phyloP scores from a whole-genome alignment of 2,888 invertebrate species.

The Cataglyphis albicans region DNA sequence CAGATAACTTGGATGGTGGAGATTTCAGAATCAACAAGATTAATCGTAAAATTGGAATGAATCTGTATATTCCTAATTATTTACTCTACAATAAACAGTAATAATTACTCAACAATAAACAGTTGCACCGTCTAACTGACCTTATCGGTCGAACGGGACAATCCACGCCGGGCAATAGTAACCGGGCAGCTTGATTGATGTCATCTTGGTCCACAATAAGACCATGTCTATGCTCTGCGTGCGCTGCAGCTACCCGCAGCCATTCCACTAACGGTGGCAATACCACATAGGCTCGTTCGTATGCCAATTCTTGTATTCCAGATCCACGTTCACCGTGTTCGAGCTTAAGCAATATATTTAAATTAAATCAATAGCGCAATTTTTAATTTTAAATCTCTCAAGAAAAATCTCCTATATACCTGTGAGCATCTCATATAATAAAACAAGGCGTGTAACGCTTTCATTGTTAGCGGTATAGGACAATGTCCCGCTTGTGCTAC shows the following conservation, averaged over 20 bases:
- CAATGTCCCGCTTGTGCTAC: constrained; percentile 88
- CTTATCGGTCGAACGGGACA: constrained; percentile 93
- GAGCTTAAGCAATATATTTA: constrained; percentile 85
- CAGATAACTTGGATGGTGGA: not conserved
- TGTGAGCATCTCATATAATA: constrained; percentile 97
- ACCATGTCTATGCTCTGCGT: constrained; percentile 93
- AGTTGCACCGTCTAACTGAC: constrained; percentile 80
- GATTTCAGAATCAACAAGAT: not conserved
- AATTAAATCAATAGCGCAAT: not conserved
- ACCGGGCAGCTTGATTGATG: constrained; percentile 94
- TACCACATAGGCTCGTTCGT: constrained; percentile 95
- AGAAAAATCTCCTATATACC: constrained; percentile 83
- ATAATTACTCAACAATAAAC: not conserved
- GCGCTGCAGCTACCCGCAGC: constrained; percentile 94
- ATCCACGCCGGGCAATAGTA: constrained; percentile 95
- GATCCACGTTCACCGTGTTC: constrained; percentile 89
- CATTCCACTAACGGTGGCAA: constrained; percentile 96
- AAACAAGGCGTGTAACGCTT: constrained; percentile 93
- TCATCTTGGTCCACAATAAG: constrained; percentile 94
- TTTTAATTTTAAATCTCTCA: not conserved
- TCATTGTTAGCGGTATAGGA: constrained; percentile 87
- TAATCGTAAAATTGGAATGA: not conserved
- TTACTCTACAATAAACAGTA: not conserved
- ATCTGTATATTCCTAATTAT: not conserved
- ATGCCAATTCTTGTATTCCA: constrained; percentile 92